Conservation (phyloP, 2,888 invertebrate species). For the Lysandra coridon region DNA sequence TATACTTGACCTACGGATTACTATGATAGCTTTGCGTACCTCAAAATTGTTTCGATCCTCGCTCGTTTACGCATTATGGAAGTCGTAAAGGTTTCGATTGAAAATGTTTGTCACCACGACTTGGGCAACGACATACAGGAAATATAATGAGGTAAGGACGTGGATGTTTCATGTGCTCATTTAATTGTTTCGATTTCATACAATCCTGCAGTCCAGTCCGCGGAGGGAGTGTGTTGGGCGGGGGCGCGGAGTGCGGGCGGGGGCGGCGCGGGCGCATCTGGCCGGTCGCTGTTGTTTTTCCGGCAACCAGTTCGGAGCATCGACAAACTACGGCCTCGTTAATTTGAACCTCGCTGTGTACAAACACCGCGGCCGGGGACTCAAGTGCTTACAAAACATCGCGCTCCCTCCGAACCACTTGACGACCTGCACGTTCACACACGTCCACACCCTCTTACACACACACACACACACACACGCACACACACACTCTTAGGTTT, state of each 20-base stretch:
- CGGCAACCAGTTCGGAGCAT: constrained; percentile 56
- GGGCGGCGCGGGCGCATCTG: constrained; percentile 47
- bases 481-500: too few relatives aligned
- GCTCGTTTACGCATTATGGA: too few relatives aligned
- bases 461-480: background rate
- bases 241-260: background rate
- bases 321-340: constrained; percentile 57
- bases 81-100: too few relatives aligned
- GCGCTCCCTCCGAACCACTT: constrained; percentile 22
- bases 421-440: constrained; percentile 1
- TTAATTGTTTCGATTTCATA: background rate
- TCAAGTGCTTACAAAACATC: constrained; percentile 31
- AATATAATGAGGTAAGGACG: too few relatives aligned
- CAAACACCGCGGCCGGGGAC: constrained; percentile 46
- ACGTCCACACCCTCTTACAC: constrained; percentile 3
- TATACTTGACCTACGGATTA: background rate
- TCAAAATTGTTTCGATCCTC: too few relatives aligned
- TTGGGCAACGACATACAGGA: too few relatives aligned
- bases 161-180: background rate
- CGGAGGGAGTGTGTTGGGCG: background rate
- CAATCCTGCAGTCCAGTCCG: background rate
- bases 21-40: too few relatives aligned
- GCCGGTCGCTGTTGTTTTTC: constrained; percentile 56
- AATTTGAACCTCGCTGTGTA: constrained; percentile 59
- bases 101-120: too few relatives aligned